Evolutionary conservation across 2,797 vertebrate genomes (phyloP), one percentile per base, ranked within the genome.

Genomic region (Pyrocephalus nanus): DNA sequence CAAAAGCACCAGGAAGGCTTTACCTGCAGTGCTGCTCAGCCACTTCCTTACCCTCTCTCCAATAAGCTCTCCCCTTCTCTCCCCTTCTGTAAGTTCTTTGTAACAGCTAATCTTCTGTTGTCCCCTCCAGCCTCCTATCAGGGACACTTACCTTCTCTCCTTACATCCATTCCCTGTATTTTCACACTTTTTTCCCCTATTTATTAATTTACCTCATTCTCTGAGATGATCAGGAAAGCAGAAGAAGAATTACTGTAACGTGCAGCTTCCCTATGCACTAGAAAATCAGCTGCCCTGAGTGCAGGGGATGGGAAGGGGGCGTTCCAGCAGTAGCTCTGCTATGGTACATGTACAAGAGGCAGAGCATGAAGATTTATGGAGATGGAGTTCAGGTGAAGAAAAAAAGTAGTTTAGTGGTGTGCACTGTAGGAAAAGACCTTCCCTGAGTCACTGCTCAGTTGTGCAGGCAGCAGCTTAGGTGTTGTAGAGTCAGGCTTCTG

Each of bases 261-360:
- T 34, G 19, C 4, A 26, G 0, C 15, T 70, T 77, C 22, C 36
- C 11, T 5, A 3, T 23, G 19, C 2, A 0, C 21, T 8, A 12
- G 38, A 8, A 67, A 77, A 40, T 30, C 36, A 15, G 20, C 62
- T 78, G 34, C 22, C 23, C 21, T 47, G 17, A 18, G 11, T 36
- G 30, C 43, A 70, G 36, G 51, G 18, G 13, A 4, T 20, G 38
- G 48, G 15, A 29, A 8, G 40, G 47, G 38, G 4, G 1, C 30
- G 18, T 18, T 86, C 11, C 40, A 80, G 76, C 18, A 36, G 36
- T 5, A 42, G 16, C 36, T 86, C 43, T 30, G 36, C 53, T 57
- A 0, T 11, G 47, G 5, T 16, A 6, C 32, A 20, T 6, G 7
- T 22, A 3, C 40, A 42, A 70, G 32, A 81, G 30, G n/a, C 40